Base-by-base conservation (phyloP, 2,113 vertebrate genomes). In the Microcebus tavaratra region DNA sequence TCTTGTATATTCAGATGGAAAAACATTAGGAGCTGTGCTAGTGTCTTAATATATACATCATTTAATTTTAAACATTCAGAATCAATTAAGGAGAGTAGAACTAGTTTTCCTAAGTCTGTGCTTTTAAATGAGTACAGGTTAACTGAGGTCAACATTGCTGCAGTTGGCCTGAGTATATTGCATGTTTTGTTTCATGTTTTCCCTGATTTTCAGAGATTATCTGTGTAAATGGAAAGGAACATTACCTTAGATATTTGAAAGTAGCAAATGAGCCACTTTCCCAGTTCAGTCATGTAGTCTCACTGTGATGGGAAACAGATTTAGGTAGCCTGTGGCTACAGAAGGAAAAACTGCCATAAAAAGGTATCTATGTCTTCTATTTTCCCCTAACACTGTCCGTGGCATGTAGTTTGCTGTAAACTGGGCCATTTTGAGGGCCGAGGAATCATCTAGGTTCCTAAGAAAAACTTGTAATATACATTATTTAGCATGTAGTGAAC, bases 51-150 rank as follows among this genome's bases (percentile, higher is more conserved):
- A 12, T n/a, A 55, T 55, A 55, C 10, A 73, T 80, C 20, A 29
- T 75, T 95, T 68, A 68, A 86, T 91, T 95, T 91, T 91, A 93
- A 61, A 63, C n/a, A 55, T 61, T 57, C 25, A 80, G 45, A 78
- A 73, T 79, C 13, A 21, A n/a, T 73, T 57, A n/a, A 79, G 17
- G 79, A 84, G 42, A 73, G 14, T 75, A 68, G 48, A 70, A 80
- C 23, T 25, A 12, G 6, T 79, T 95, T 81, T 93, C 48, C 80
- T 10, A 61, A 67, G 80, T 42, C 29, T 82, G 45, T 65, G 34
- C 90, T 75, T 50, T 92, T 72, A 85, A 73, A 79, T 80, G 76
- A 85, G 39, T 9, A 61, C n/a, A 55, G 21, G 61, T 84, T 91
- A 78, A 78, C 67, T 72, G 73, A 91, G 20, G 31, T 86, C 45